Base-by-base conservation (phyloP, 2,888 invertebrate genomes). In the Dilophus febrilis region DNA sequence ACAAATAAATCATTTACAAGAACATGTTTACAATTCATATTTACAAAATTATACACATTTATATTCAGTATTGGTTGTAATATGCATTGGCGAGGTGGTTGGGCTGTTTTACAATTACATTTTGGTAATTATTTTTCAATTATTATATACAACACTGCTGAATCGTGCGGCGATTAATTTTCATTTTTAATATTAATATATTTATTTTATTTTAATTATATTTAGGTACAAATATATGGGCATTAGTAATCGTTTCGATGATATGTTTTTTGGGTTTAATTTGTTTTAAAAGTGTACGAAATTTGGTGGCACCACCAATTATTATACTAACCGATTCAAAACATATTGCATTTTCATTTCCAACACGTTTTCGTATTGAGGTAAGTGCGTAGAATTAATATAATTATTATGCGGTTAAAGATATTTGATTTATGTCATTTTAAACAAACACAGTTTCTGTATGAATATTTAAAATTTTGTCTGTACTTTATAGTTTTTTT, bases 61-160 rank as follows among this genome's bases (percentile, higher is more conserved):
- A 49, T 65, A 5, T 69, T 70, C 47, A 59, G 66, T 35, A 47
- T 66, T 2, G 57, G 62, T 7, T 66, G 66, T 44, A 65, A 67
- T 42, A 56, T 64, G 49, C 65, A 68, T 34, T 74, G 72, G 49
- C 39, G 45, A n/a, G 49, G 48, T 14, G 46, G 44, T 11, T 49
- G 48, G 48, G 45, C 40, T 10, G 39, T 45, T 13, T 32, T 49
- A 22, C 43, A 45, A 22, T 10, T 14, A 3, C 26, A 46, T 22
- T 40, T 45, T 33, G 47, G 48, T 49, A 44, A 45, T 29, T 38
- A 7, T 19, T 35, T 19, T 19, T 26, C 4, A 32, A 18, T 22
- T 19, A 7, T 10, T 40, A 37, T 5, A n/a, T n/a, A n/a, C n/a
- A 6, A 22, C 22, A 22, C 22, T 8, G 22, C 22, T 6, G 22